These are phyloP conservation scores for Caenorhabditis afra DNA, from an alignment of 2,888 invertebrate genomes.

Conservation along the genomic window DNA sequence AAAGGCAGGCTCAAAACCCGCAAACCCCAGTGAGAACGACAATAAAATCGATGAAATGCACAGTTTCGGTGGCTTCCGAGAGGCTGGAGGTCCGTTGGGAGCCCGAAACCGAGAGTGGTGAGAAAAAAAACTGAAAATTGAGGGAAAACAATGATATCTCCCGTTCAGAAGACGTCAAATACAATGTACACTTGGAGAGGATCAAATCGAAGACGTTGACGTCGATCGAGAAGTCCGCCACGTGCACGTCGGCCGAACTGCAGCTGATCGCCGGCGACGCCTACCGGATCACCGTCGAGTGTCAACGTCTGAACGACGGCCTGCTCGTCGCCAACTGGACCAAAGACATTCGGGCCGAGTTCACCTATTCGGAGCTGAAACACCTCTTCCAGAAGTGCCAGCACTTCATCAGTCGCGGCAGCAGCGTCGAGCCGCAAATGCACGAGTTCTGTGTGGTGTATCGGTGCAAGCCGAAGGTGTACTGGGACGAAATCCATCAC, in stretches of 20 bases:
- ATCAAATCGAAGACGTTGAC: slow-evolving; percentile 6
- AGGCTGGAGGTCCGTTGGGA: slow-evolving; percentile 54
- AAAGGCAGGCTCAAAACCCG: slow-evolving; percentile 17
- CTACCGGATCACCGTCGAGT: slow-evolving; percentile 41
- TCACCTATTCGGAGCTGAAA: slow-evolving; percentile 60
- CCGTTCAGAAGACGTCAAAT: slow-evolving; percentile 31
- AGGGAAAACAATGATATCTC: too few relatives aligned
- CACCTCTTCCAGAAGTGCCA: slow-evolving; percentile 55
- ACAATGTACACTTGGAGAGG: not conserved
- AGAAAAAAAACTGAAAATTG: not conserved
- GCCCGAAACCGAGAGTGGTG: slow-evolving; percentile 23
- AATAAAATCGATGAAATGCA: slow-evolving; percentile 8
- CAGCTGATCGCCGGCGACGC: slow-evolving; percentile 33
- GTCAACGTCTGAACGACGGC: not conserved
- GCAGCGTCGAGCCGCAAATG: slow-evolving; percentile 44
- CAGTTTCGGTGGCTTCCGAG: slow-evolving; percentile 33
- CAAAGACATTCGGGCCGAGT: slow-evolving; percentile 59
- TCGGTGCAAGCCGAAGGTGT: slow-evolving; percentile 73
- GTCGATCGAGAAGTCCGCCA: slow-evolving; percentile 6
- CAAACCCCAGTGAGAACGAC: not conserved
- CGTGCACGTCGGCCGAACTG: slow-evolving; percentile 17
- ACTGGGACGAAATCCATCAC: slow-evolving; percentile 75
- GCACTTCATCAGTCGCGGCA: slow-evolving; percentile 39
- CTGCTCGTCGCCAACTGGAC: slow-evolving; percentile 29
- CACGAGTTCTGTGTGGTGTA: slow-evolving; percentile 68